Evolutionary conservation across 2,888 invertebrate genomes (phyloP), one percentile per base, ranked within the genome.

Genomic region (Agelastica alni): DNA sequence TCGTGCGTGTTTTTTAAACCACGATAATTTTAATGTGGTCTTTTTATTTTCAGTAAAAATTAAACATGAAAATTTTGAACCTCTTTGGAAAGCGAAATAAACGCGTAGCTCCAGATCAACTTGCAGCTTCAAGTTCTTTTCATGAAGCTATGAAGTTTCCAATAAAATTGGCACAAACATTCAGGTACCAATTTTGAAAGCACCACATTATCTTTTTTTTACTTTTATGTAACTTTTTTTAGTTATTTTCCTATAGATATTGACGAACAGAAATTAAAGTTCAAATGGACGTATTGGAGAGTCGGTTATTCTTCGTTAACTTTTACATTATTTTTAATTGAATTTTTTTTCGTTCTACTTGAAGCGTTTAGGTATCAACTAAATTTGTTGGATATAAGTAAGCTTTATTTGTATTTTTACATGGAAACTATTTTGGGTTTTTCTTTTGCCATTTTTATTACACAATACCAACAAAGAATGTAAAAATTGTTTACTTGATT

Each of bases 161-260:
- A 6, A 17, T 60, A 16, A 56, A 37, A 39, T 13, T 60, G 9
- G 59, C 44, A n/a, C 59, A 62, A 31, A 51, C 26, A 13, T 62
- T 62, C 14, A 54, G 59, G 4, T 54, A 49, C 59, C 58, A 6
- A 56, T 60, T 18, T 18, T 34, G n/a, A n/a, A n/a, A n/a, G n/a
- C 9, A 7, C 9, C 26, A 26, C 26, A 26, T 7, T 2, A 7
- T 26, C 2, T 26, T 2, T 2, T 7, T 2, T 26, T 7, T 2
- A 26, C 26, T 22, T 6, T 7, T 26, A 26, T 26, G 26, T 6
- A 7, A 26, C 9, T 26, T 0, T 26, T 26, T 26, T 2, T 9
- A 26, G 26, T 3, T 26, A 49, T 20, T 61, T 61, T 48, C 61
- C 61, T 7, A 55, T 59, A 16, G 22, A 52, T 20, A 31, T 59